Percentiles rank a stretch among this genome's conserved stretches.
phyloP scores from a whole-genome alignment of 2,113 vertebrate genomes.

The Ceyx margarethae region DNA sequence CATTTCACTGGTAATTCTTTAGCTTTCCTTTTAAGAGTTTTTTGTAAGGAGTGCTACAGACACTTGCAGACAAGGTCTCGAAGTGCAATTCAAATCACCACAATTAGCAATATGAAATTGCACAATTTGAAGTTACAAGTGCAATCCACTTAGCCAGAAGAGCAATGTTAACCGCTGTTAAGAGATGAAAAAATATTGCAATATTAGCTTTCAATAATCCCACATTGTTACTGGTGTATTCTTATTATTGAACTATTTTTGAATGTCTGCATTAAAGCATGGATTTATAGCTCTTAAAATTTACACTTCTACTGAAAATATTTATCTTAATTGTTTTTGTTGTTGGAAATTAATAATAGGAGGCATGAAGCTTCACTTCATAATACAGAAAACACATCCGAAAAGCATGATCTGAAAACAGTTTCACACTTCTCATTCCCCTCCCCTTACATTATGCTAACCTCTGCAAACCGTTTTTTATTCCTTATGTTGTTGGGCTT shows the following conservation, averaged over 20 bases:
- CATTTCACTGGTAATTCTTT: neutral
- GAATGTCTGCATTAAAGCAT: neutral
- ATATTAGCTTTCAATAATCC: neutral
- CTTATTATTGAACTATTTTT: neutral
- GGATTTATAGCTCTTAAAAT: neutral
- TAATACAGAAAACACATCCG: neutral
- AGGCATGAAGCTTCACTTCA: neutral
- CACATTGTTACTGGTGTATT: neutral
- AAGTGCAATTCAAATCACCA: neutral
- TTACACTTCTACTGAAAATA: neutral
- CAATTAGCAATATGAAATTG: neutral
- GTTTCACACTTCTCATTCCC: neutral
- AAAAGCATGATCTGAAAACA: too few species aligned
- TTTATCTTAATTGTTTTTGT: neutral
- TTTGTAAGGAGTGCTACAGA: neutral
- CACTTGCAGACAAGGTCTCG: neutral
- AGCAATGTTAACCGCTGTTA: neutral
- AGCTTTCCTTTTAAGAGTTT: neutral
- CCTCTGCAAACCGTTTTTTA: constrained; percentile 28
- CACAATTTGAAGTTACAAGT: neutral
- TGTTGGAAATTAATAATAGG: neutral
- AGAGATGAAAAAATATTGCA: neutral
- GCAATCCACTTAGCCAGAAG: neutral
- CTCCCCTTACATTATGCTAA: constrained; percentile 36
- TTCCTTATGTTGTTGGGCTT: constrained; percentile 9